Base-by-base conservation (phyloP, 2,113 vertebrate genomes). In the Ciconia boyciana region DNA sequence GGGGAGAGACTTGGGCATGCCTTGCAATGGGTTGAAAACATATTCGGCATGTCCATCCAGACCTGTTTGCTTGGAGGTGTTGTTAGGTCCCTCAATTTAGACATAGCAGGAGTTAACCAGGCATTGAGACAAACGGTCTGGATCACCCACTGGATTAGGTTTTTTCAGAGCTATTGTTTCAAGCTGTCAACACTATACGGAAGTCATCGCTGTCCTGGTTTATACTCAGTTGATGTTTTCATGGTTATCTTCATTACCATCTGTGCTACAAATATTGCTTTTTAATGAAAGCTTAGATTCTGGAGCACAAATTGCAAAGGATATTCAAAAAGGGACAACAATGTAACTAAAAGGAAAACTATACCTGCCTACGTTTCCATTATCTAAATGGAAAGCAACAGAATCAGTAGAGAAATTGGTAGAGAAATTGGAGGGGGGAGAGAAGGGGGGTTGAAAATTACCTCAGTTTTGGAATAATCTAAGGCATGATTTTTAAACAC, bases 31-130 rank as follows among this genome's bases (percentile, higher is more conserved):
- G 2, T 8, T 78, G 65, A 55, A 89, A 91, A 51, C 16, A 16
- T 34, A 61, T 11, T 61, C 0, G 0, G 1, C 5, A 2, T 14
- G 5, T 68, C 32, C 46, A 51, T 32, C 13, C 34, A 83, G 46
- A 68, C 15, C 5, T 32, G 11, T 25, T 57, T 62, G 6, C 16
- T 43, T 71, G 32, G 28, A 86, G 11, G 9, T 70, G 36, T 10
- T 48, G 28, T 77, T 70, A 39, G 46, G 22, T 68, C 16, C 24
- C 11, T 29, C n/a, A n/a, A 16, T 32, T 81, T 36, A 68, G 43
- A 61, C 5, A 25, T 0, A 58, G 46, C 19, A 75, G 60, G 15
- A 68, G 16, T 36, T 72, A 75, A 72, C 16, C 49, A 68, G 61
- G 36, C 28, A 16, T 66, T 66, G 51, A 85, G 58, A 62, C 7